Conservation (phyloP, 1,140 invertebrate species). For the Drosophila pruinosa region DNA sequence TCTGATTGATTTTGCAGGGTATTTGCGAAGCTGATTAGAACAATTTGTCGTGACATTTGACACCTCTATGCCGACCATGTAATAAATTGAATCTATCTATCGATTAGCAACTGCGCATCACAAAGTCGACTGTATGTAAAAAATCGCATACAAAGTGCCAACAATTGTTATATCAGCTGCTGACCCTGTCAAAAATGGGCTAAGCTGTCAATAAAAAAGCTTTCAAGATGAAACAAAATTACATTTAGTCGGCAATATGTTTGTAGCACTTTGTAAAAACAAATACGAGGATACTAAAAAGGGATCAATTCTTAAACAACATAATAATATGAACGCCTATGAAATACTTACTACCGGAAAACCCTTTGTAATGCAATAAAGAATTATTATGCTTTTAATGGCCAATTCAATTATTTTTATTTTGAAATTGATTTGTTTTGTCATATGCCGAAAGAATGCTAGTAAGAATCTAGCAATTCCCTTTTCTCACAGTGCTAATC, state of each 20-base stretch:
- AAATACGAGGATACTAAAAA: too few relatives aligned
- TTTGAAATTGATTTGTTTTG: too few relatives aligned
- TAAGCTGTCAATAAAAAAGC: constrained; percentile 42
- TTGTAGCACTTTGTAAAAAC: too few relatives aligned
- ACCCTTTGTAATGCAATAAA: too few relatives aligned
- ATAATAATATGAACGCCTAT: too few relatives aligned
- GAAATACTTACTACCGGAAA: too few relatives aligned
- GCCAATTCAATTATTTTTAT: too few relatives aligned
- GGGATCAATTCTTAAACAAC: too few relatives aligned
- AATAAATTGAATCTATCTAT: constrained; percentile 5
- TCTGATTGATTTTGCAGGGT: not conserved
- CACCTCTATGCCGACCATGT: not conserved
- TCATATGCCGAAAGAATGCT: too few relatives aligned
- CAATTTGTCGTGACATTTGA: constrained; percentile 15
- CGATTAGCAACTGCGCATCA: not conserved
- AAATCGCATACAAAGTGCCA: not conserved
- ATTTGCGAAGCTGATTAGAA: not conserved
- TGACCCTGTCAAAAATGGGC: constrained; percentile 28
- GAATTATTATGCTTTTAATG: too few relatives aligned
- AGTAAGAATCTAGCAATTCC: not conserved
- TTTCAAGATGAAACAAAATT: too few relatives aligned
- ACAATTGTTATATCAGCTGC: constrained; percentile 32
- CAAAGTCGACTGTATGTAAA: not conserved
- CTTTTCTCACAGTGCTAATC: not conserved
- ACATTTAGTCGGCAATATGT: too few relatives aligned